These are phyloP conservation scores for Eumaeus atala DNA, from an alignment of 1,140 invertebrate species.

Conservation along the genomic window DNA sequence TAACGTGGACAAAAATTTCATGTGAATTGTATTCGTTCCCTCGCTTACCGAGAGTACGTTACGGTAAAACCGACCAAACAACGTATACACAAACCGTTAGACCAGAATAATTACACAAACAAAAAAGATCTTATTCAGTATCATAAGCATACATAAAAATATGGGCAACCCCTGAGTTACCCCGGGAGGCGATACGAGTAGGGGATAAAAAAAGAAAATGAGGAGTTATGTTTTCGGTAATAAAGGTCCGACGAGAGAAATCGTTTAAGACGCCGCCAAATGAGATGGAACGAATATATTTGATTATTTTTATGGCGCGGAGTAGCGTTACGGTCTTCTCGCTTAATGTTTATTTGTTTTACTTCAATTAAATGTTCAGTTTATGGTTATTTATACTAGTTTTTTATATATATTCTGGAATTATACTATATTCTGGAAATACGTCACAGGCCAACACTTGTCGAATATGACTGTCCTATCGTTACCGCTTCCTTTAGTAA, in stretches of 20 bases:
- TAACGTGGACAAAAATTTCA: too few relatives aligned
- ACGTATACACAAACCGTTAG: conserved; percentile 5
- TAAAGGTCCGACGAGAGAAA: conserved; percentile 73
- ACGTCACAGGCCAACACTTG: too few relatives aligned
- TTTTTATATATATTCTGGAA: too few relatives aligned
- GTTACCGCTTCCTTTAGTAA: too few relatives aligned
- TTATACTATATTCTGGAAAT: too few relatives aligned
- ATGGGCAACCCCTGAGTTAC: conserved; percentile 56
- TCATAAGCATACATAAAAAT: conserved; percentile 54
- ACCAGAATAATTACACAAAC: conserved; percentile 6
- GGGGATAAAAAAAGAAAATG: conserved; percentile 73
- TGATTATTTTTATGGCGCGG: conserved; percentile 71
- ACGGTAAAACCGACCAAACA: too few relatives aligned
- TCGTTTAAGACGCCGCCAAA: conserved; percentile 72
- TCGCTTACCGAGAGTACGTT: too few relatives aligned
- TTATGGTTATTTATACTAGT: conserved; percentile 26
- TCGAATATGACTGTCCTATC: too few relatives aligned
- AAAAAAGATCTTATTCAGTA: conserved; percentile 17
- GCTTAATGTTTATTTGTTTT: conserved; percentile 69
- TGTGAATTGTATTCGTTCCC: too few relatives aligned
- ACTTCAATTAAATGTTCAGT: conserved; percentile 58
- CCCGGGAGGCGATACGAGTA: conserved; percentile 48
- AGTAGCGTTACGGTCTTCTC: conserved; percentile 61
- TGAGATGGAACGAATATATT: conserved; percentile 74
- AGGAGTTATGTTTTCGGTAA: conserved; percentile 73